Evolutionary conservation across 2,888 invertebrate species (phyloP).

Genomic region (Cephus sareptanus): DNA sequence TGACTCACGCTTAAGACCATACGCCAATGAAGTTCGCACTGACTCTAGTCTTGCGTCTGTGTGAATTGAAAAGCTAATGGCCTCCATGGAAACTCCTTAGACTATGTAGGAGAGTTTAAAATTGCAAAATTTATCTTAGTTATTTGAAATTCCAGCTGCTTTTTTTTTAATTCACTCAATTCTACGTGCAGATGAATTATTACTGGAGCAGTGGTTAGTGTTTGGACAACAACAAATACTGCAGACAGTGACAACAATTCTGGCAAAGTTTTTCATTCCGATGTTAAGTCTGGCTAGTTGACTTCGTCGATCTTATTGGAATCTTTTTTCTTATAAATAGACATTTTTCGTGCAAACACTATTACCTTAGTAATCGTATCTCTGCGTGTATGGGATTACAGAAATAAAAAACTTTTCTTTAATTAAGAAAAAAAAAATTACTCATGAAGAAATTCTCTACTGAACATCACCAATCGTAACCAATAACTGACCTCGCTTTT

Average conservation of each 20-base stretch:
- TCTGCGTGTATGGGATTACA: too few species aligned
- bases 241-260: not conserved
- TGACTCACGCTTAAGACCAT: not conserved
- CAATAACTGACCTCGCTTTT: too few species aligned
- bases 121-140: not conserved
- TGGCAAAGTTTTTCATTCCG: not conserved
- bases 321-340: not conserved
- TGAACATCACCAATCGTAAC: too few species aligned
- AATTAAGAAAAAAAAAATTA: too few species aligned
- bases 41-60: not conserved
- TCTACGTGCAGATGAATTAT: not conserved
- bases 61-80: not conserved
- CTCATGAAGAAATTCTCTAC: too few species aligned
- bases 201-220: not conserved
- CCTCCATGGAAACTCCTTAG: not conserved
- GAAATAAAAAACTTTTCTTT: too few species aligned
- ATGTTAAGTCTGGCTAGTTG: not conserved
- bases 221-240: not conserved
- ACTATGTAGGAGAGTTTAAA: not conserved
- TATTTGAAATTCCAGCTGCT: not conserved
- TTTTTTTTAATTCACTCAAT: not conserved
- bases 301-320: not conserved
- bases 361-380: not conserved
- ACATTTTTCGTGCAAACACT: not conserved
- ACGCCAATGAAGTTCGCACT: not conserved